phyloP scores from a whole-genome alignment of 1,140 invertebrate genomes.

The Plectus sambesii region DNA sequence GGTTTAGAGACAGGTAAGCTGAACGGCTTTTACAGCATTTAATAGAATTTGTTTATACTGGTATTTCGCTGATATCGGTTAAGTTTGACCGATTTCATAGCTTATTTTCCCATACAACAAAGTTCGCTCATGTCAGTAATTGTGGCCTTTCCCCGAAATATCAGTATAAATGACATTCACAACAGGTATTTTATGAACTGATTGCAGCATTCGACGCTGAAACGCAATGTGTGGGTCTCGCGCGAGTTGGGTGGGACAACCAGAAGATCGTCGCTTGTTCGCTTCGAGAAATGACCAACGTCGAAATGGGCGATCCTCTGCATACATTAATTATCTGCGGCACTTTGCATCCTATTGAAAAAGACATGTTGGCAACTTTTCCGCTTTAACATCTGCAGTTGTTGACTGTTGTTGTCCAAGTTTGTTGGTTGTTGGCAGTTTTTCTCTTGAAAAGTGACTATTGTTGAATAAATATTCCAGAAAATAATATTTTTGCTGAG shows the following conservation, averaged over 20 bases:
- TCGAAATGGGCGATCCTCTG: constrained; percentile 72
- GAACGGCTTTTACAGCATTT: not conserved
- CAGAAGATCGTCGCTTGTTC: constrained; percentile 67
- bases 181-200: constrained; percentile 48
- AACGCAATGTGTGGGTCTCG: constrained; percentile 67
- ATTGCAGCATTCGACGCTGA: constrained; percentile 42
- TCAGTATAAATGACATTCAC: constrained; percentile 3
- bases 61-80: too few species aligned
- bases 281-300: constrained; percentile 61
- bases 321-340: constrained; percentile 74
- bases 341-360: constrained; percentile 36
- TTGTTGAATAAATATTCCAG: too few species aligned
- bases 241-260: constrained; percentile 69
- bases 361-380: constrained; percentile 41
- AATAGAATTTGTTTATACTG: not conserved
- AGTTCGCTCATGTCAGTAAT: too few species aligned
- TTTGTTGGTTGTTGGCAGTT: too few species aligned
- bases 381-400: constrained; percentile 9
- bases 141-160: constrained; percentile 13
- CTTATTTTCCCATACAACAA: too few species aligned
- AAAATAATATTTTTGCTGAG: too few species aligned
- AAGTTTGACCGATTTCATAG: too few species aligned
- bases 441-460: too few species aligned
- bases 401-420: too few species aligned
- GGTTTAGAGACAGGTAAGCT: constrained; percentile 19